A percentile compares a stretch with the other conserved stretches of the same genome.
Evolutionary conservation across 1,140 invertebrate genomes (phyloP).

Genomic region (Stenopsyche tienmushanensis): DNA sequence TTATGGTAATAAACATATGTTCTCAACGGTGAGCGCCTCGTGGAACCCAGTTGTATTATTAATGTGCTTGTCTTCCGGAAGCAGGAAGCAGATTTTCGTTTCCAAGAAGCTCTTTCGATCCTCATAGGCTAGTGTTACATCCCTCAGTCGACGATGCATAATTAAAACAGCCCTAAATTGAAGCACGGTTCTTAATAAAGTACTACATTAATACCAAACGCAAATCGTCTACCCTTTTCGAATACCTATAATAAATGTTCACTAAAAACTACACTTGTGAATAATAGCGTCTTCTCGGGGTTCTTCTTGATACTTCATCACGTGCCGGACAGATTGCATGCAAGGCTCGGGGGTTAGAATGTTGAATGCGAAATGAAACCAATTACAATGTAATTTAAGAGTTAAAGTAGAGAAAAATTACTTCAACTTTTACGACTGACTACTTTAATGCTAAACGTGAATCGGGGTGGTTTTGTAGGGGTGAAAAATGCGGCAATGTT

Average conservation of each 20-base stretch:
- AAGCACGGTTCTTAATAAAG: no score
- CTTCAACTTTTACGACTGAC: constrained; percentile 32
- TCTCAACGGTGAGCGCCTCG: not conserved
- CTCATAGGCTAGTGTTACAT: not conserved
- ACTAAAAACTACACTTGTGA: no score
- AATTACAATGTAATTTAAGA: constrained; percentile 41
- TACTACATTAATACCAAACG: no score
- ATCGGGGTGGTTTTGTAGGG: no score
- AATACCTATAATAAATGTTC: no score
- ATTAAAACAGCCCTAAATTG: no score
- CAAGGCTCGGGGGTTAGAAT: constrained; percentile 1
- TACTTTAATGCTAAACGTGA: constrained; percentile 2
- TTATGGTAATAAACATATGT: not conserved
- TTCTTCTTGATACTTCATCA: constrained; percentile 24
- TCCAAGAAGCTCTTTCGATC: not conserved
- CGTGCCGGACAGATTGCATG: constrained; percentile 26
- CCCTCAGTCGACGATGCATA: not conserved
- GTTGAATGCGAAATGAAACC: constrained; percentile 34
- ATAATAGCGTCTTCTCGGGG: no score
- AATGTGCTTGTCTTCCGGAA: constrained; percentile 19
- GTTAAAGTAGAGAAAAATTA: constrained; percentile 35
- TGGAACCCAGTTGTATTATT: constrained; percentile 19
- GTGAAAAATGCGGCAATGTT: no score
- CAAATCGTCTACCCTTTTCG: no score
- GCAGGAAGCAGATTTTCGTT: constrained; percentile 25